Percentiles rank a stretch among this genome's conserved stretches.
phyloP scores from a whole-genome alignment of 1,140 invertebrate genomes.

The Caenorhabditis latens region DNA sequence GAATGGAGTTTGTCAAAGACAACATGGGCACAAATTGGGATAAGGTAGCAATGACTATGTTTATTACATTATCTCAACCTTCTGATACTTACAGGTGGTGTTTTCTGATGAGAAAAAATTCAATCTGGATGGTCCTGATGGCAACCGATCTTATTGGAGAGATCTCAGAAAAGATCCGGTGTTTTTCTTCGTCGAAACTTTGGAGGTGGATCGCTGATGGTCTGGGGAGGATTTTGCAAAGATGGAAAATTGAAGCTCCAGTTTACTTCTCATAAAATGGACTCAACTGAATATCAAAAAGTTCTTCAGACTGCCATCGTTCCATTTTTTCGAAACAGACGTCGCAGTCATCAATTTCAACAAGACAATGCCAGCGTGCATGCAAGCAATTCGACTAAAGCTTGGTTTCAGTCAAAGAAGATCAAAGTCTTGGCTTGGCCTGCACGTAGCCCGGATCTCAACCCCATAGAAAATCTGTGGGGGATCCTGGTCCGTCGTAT shows the following conservation, averaged over 20 bases:
- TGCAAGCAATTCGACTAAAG: neutral
- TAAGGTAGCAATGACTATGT: neutral
- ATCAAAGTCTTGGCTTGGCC: constrained; percentile 11
- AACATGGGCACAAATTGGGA: neutral
- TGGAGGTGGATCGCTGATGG: constrained; percentile 60
- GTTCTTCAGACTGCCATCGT: constrained; percentile 20
- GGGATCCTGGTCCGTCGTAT: constrained; percentile 21
- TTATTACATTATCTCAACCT: neutral
- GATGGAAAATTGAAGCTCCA: neutral
- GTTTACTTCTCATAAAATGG: constrained; percentile 38
- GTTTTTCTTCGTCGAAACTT: constrained; percentile 61
- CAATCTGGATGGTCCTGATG: constrained; percentile 73
- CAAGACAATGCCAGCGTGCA: constrained; percentile 25
- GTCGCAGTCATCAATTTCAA: constrained; percentile 63
- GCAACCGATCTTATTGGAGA: constrained; percentile 67
- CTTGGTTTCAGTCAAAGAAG: neutral
- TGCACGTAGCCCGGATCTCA: constrained; percentile 29
- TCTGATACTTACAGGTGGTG: constrained; percentile 56
- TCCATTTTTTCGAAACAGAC: neutral
- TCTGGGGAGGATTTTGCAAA: constrained; percentile 56
- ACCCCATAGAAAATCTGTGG: constrained; percentile 26
- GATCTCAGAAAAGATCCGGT: constrained; percentile 70
- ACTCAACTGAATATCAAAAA: constrained; percentile 54
- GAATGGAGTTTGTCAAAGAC: neutral
- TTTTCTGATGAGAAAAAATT: constrained; percentile 74